Conservation (phyloP, 2,113 vertebrate species). For the Microcebus murinus region DNA sequence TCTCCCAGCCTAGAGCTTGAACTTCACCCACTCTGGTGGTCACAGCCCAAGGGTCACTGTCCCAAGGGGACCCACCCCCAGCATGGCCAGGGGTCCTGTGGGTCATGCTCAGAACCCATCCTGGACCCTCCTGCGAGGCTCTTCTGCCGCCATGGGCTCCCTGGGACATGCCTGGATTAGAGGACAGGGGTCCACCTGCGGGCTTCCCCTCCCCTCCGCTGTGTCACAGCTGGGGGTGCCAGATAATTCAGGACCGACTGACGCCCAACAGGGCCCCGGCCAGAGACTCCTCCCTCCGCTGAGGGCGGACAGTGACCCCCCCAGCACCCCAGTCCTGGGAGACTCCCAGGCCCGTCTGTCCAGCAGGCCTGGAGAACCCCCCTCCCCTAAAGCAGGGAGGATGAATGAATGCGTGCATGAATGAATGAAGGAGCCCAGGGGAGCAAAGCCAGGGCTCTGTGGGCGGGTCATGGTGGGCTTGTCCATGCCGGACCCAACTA, state of each 20-base stretch:
- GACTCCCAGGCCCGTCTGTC: background rate
- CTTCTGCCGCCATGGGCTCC: background rate
- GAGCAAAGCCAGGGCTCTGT: background rate
- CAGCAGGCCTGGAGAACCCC: background rate
- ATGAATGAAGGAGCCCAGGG: background rate
- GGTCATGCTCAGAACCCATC: background rate
- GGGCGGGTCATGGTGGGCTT: too few relatives aligned
- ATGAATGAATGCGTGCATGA: background rate
- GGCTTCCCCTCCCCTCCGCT: background rate
- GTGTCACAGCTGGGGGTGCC: background rate
- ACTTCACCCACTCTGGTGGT: background rate
- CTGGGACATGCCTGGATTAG: background rate
- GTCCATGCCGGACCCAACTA: fast-evolving
- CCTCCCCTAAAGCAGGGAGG: background rate
- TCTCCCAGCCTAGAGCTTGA: background rate
- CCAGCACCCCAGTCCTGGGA: too few relatives aligned
- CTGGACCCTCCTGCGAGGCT: too few relatives aligned
- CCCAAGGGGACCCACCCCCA: background rate
- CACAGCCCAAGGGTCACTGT: background rate
- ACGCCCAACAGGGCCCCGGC: background rate
- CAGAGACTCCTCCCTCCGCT: background rate
- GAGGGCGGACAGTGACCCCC: background rate
- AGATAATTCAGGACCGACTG: background rate
- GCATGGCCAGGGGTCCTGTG: background rate
- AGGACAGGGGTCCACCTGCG: fast-evolving